Conservation (phyloP, 2,113 vertebrate species). For the Ptychochromis oligacanthus region DNA sequence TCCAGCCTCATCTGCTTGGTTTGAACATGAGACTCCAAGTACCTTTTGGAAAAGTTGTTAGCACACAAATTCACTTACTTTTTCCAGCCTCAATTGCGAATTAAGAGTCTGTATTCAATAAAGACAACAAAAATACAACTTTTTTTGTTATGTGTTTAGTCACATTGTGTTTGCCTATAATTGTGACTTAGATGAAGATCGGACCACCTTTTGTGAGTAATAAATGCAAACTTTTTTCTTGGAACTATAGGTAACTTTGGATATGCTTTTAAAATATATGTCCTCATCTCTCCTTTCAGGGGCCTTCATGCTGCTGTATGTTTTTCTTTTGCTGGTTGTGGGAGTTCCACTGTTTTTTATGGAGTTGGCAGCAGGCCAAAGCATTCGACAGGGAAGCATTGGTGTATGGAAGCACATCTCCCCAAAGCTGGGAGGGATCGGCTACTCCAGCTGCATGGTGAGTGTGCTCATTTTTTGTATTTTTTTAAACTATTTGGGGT, state of each 20-base stretch:
- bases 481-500: not conserved
- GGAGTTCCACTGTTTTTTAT: slow-evolving; percentile 86
- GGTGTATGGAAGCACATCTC: slow-evolving; percentile 85
- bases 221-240: not conserved
- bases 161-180: not conserved
- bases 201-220: too few species aligned
- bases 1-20: not conserved
- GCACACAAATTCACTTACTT: not conserved
- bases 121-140: not conserved
- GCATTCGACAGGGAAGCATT: slow-evolving; percentile 82
- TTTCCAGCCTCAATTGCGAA: not conserved
- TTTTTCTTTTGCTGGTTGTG: slow-evolving; percentile 78
- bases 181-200: not conserved
- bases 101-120: not conserved
- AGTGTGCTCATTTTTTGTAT: slow-evolving; percentile 18
- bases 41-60: not conserved
- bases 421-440: slow-evolving; percentile 83
- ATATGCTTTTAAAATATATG: not conserved
- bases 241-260: not conserved
- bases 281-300: slow-evolving; percentile 55
- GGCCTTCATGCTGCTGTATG: slow-evolving; percentile 81
- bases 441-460: slow-evolving; percentile 86
- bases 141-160: not conserved
- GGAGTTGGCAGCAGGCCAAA: slow-evolving; percentile 86
- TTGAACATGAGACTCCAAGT: not conserved